A percentile compares a stretch with the other conserved stretches of the same genome.
These are phyloP conservation scores for Steinernema carpocapsae DNA, from an alignment of 2,888 invertebrate genomes.

Conservation along the genomic window DNA sequence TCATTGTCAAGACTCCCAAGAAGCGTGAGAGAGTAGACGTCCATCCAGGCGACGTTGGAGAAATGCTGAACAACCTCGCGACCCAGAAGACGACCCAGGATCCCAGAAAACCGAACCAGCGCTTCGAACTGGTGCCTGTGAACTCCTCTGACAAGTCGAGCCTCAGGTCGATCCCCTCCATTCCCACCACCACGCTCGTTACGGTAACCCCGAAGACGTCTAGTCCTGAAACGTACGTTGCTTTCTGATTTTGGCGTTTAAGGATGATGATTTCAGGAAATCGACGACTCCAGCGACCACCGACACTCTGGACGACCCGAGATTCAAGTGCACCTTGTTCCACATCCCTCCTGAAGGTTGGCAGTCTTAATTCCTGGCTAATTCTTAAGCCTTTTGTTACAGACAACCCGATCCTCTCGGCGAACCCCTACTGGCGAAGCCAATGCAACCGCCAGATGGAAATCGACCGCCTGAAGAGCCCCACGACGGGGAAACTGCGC, in stretches of 20 bases:
- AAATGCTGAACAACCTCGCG: neutral
- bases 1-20: too few species aligned
- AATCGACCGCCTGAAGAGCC: slow-evolving; percentile 4
- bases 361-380: neutral
- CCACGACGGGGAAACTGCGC: slow-evolving; percentile 5
- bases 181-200: neutral
- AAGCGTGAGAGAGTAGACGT: neutral
- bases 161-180: neutral
- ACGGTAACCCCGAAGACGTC: neutral
- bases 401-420: neutral
- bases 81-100: neutral
- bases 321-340: neutral
- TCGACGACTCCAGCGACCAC: neutral
- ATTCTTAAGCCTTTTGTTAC: neutral
- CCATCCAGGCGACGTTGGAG: neutral
- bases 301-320: neutral
- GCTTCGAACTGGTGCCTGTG: neutral
- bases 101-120: neutral
- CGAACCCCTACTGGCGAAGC: too few species aligned
- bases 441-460: slow-evolving; percentile 9
- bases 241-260: neutral
- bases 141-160: neutral
- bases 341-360: slow-evolving; percentile 7
- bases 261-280: neutral
- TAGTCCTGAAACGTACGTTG: neutral